Base-by-base conservation (phyloP, 2,888 invertebrate genomes). In the Euphydryas editha region DNA sequence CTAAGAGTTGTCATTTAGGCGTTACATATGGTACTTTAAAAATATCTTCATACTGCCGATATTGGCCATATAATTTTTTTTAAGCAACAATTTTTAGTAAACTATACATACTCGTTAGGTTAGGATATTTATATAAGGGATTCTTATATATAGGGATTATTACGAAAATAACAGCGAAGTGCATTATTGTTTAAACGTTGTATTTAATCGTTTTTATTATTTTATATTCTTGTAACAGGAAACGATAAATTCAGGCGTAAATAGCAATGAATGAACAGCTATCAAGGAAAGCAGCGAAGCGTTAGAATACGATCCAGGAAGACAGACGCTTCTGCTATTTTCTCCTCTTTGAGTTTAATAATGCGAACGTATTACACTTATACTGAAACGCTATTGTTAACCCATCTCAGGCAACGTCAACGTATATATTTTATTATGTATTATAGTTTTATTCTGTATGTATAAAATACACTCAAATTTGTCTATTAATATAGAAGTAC, bases 261-360 rank as follows among this genome's bases (percentile, higher is more conserved):
- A 51, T 51, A 51, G 4, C 21, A 13, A 4, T 36, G 44, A 67
- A 59, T 51, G 51, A 59, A 55, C 54, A 59, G 49, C 68, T 61
- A 68, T 68, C 62, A 68, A 65, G 68, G 21, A 44, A 55, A 20
- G 65, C 62, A 55, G 39, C 62, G 68, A 64, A 49, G 69, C 64
- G 67, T 58, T 54, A 54, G 57, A 58, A 69, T 47, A 57, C 62
- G 24, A 55, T 62, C 39, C 37, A 49, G 15, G 46, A 13, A 67
- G 44, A 67, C 55, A 67, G 59, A 59, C 56, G 59, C 49, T 47
- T 59, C 47, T 37, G 11, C 47, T 30, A 62, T 56, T 55, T 54
- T 30, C 51, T 59, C 49, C 51, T 64, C 46, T 65, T n/a, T 7
- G 49, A 51, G n/a, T 24, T 51, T 15, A 51, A 51, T 51, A 24